Percentiles rank a stretch among this genome's conserved stretches.
Conservation (phyloP, 2,797 vertebrate genomes). For the Pseudochirops corinnae region DNA sequence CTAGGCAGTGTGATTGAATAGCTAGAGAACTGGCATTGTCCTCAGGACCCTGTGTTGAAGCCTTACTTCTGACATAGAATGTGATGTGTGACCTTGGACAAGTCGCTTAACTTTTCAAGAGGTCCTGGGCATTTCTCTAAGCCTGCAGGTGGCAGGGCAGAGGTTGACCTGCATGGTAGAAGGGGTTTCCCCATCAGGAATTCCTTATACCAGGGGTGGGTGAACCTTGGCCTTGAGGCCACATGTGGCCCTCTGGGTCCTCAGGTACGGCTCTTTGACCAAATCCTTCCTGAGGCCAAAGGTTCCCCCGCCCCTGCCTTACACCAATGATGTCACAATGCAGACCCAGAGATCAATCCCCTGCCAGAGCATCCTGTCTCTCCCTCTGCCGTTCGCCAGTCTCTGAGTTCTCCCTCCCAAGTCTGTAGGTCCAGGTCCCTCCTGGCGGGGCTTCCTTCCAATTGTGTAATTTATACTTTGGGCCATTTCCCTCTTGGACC, state of each 20-base stretch:
- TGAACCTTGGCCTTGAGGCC: too few species aligned
- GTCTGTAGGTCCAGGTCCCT: background rate
- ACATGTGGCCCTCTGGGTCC: too few species aligned
- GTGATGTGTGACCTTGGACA: background rate
- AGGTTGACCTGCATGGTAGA: background rate
- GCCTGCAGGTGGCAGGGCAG: background rate
- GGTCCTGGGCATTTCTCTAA: background rate
- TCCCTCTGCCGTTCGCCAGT: background rate
- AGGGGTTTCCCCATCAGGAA: background rate
- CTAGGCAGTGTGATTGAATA: background rate
- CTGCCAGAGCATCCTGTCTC: background rate
- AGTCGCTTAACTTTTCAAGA: background rate
- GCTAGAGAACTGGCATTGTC: background rate
- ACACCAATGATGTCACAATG: background rate
- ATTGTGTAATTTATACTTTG: background rate
- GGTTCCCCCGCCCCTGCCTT: too few species aligned
- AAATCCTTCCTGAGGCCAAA: too few species aligned
- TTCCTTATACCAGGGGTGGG: background rate
- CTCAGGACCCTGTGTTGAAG: background rate
- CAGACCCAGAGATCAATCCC: background rate
- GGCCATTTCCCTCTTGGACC: background rate
- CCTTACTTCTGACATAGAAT: background rate
- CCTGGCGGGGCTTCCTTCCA: background rate
- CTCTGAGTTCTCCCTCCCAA: background rate
- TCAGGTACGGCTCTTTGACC: too few species aligned